Evolutionary conservation across 2,113 vertebrate genomes (phyloP), one percentile per base, ranked within the genome.

Genomic region (Melanostigma gelatinosum): DNA sequence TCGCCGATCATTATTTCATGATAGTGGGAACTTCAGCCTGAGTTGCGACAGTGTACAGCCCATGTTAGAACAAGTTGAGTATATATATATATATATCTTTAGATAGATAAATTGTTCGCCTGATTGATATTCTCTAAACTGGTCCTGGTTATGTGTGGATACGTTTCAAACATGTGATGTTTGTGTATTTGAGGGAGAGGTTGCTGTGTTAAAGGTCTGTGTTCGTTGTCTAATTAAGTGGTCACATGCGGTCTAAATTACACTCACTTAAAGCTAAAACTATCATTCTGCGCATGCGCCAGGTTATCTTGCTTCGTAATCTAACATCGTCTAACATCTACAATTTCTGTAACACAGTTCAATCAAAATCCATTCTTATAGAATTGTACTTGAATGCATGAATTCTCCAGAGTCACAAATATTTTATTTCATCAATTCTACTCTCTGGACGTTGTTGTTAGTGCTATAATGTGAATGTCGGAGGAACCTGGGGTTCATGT

Each of bases 1-100:
- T n/a, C 0, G 0, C 32, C 36, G 8, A 20, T 11, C 3, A 36
- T 12, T 2, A 1, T 12, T 38, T 8, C 1, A 60, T 3, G 5
- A 24, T 18, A 0, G 9, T 34, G 55, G 38, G 40, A 48, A 46
- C 5, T 48, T 52, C 4, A 50, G 22, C 40, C 57, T 15, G 40
- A 48, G 10, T 15, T 52, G 16, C 6, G 32, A 32, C 34, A 52
- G 38, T 40, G 8, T 8, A 40, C 7, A 50, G 46, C 44, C 13
- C 12, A 69, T 4, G 16, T 8, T 1, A 32, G 36, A 48, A 55
- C 48, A 9, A 34, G 29, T 4, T 38, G 6, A 60, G 32, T 34
- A 4, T 34, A 34, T 34, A 34, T 34, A 34, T 34, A 34, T 34
- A 34, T 34, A 34, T 34, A 34, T 34, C 6, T 18, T 38, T 64